A percentile compares a stretch with the other conserved stretches of the same genome.
These are phyloP conservation scores for Trachelus stipa DNA, from an alignment of 2,888 invertebrate genomes.

Conservation along the genomic window DNA sequence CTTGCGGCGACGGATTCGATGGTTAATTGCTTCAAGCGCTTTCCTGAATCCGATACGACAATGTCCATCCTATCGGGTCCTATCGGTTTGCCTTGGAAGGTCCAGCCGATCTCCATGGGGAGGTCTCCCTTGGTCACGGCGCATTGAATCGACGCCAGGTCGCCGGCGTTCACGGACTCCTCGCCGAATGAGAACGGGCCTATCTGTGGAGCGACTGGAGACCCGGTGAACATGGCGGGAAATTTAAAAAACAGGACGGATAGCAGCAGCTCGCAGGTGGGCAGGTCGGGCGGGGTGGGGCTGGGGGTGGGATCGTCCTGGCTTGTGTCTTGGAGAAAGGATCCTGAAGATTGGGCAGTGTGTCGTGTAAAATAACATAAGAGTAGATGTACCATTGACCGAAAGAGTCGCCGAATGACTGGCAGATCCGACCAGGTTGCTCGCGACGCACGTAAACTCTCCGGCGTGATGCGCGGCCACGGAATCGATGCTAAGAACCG, in stretches of 20 bases:
- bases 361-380: background rate
- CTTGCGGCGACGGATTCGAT: slow-evolving; percentile 77
- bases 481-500: slow-evolving; percentile 66
- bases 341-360: background rate
- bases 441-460: slow-evolving; percentile 68
- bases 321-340: background rate
- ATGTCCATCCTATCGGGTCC: slow-evolving; percentile 47
- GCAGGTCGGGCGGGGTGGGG: background rate
- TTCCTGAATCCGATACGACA: slow-evolving; percentile 51
- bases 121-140: slow-evolving; percentile 81
- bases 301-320: background rate
- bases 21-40: slow-evolving; percentile 68
- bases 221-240: slow-evolving; percentile 16
- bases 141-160: slow-evolving; percentile 80
- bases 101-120: slow-evolving; percentile 82
- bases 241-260: background rate
- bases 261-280: background rate
- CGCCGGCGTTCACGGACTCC: slow-evolving; percentile 82
- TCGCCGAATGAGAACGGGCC: slow-evolving; percentile 81
- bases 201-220: slow-evolving; percentile 77
- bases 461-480: slow-evolving; percentile 66
- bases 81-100: slow-evolving; percentile 67
- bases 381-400: slow-evolving; percentile 66
- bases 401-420: slow-evolving; percentile 66
- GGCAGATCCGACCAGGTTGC: slow-evolving; percentile 67